Conservation (phyloP, 2,888 invertebrate species). For the Drosophila sordidapex region DNA sequence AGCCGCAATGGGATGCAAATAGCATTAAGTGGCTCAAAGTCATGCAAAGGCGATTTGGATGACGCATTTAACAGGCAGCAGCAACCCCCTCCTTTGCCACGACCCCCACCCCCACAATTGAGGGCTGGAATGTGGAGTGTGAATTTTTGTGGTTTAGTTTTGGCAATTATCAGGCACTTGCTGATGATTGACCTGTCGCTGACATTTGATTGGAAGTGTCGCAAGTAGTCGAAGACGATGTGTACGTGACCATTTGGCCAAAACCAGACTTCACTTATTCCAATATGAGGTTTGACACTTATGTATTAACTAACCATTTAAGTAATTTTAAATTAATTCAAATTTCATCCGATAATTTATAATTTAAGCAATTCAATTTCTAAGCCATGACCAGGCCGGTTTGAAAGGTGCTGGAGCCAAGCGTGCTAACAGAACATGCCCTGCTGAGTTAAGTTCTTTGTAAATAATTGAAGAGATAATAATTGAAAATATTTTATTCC, state of each 20-base stretch:
- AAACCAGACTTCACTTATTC: conserved; percentile 39
- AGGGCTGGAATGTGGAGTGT: conserved; percentile 4
- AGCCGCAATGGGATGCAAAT: conserved; percentile 77
- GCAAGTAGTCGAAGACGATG: conserved; percentile 47
- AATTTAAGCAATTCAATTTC: conserved; percentile 14
- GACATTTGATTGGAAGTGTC: conserved; percentile 59
- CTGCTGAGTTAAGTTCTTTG: not conserved
- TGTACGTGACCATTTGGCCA: conserved; percentile 67
- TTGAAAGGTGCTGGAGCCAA: not conserved
- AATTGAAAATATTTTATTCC: not conserved
- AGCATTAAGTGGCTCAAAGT: conserved; percentile 79
- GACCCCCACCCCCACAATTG: not conserved
- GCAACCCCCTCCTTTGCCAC: not conserved
- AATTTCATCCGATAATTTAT: conserved; percentile 1
- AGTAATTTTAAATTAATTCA: conserved; percentile 55
- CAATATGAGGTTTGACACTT: conserved; percentile 37
- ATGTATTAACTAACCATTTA: conserved; percentile 63
- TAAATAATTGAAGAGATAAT: not conserved
- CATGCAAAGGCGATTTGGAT: conserved; percentile 79
- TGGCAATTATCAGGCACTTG: conserved; percentile 62
- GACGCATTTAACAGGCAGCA: conserved; percentile 55
- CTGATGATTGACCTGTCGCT: conserved; percentile 41
- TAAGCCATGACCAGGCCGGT: not conserved
- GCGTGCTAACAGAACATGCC: not conserved
- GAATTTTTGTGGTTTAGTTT: conserved; percentile 66